phyloP scores from a whole-genome alignment of 2,888 invertebrate species.

The Ormyrus labotus region DNA sequence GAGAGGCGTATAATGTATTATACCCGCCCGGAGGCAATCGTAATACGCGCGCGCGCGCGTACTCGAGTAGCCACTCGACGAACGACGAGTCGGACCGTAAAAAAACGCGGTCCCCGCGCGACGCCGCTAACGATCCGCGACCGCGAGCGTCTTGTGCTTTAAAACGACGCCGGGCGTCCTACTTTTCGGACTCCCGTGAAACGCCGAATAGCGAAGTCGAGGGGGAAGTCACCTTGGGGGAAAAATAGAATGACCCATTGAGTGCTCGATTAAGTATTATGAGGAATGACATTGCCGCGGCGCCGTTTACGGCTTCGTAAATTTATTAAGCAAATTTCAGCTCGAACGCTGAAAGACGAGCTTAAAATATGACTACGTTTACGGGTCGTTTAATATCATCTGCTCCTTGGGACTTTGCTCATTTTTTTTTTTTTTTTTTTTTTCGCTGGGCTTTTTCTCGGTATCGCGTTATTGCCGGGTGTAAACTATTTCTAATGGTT shows the following conservation, averaged over 20 bases:
- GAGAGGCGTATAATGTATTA: conserved; percentile 28
- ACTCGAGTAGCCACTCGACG: conserved; percentile 10
- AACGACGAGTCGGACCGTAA: conserved; percentile 16
- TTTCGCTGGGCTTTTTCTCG: background rate
- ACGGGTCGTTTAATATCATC: conserved; percentile 47
- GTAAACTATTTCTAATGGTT: conserved; percentile 30
- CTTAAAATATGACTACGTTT: conserved; percentile 45
- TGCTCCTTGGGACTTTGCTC: background rate
- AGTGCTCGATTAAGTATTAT: conserved; percentile 21
- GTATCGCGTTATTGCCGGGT: background rate
- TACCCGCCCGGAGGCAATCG: conserved; percentile 31
- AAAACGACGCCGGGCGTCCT: background rate
- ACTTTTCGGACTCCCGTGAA: conserved; percentile 27
- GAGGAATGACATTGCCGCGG: conserved; percentile 35
- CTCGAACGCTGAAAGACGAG: conserved; percentile 34
- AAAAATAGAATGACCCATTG: conserved; percentile 14
- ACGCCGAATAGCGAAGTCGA: background rate
- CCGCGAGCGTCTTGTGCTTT: conserved; percentile 2
- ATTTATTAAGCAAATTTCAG: conserved; percentile 48
- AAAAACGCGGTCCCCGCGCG: background rate
- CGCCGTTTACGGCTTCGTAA: conserved; percentile 37
- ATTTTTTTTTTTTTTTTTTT: conserved; percentile 10
- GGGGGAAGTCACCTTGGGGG: conserved; percentile 33
- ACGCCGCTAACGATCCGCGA: background rate
- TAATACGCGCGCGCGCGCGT: background rate